A percentile compares a stretch with the other conserved stretches of the same genome.
These are phyloP conservation scores for Ariolimax columbianus DNA, from an alignment of 2,888 invertebrate species.

Conservation along the genomic window DNA sequence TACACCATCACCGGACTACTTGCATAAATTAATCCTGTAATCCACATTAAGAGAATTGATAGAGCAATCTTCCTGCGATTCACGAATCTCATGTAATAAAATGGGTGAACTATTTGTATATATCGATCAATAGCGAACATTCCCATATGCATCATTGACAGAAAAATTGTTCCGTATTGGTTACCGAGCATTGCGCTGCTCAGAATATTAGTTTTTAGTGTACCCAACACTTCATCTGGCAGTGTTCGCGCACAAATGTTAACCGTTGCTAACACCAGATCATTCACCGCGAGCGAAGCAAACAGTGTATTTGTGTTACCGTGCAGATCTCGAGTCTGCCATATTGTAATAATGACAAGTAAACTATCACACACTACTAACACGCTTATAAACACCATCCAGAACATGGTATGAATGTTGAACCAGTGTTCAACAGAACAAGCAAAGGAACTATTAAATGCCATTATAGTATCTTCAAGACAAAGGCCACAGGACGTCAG, in stretches of 20 bases:
- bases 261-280: neutral
- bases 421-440: neutral
- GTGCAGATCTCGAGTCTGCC: neutral
- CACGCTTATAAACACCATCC: neutral
- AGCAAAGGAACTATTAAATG: too few species aligned
- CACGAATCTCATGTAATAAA: neutral
- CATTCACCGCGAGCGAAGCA: neutral
- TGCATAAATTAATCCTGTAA: neutral
- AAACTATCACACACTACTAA: neutral
- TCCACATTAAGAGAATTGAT: neutral
- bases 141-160: neutral
- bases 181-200: neutral
- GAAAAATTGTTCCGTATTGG: neutral
- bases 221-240: too few species aligned
- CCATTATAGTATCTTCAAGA: too few species aligned
- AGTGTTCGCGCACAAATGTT: neutral
- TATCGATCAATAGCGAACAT: conserved; percentile 29
- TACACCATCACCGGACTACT: neutral
- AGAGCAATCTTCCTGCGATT: too few species aligned
- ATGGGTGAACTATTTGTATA: neutral
- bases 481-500: too few species aligned
- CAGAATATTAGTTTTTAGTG: too few species aligned
- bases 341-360: neutral
- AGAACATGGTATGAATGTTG: neutral
- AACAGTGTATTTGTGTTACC: neutral